Evolutionary conservation across 2,888 invertebrate species (phyloP).

Genomic region (Dryobota labecula): DNA sequence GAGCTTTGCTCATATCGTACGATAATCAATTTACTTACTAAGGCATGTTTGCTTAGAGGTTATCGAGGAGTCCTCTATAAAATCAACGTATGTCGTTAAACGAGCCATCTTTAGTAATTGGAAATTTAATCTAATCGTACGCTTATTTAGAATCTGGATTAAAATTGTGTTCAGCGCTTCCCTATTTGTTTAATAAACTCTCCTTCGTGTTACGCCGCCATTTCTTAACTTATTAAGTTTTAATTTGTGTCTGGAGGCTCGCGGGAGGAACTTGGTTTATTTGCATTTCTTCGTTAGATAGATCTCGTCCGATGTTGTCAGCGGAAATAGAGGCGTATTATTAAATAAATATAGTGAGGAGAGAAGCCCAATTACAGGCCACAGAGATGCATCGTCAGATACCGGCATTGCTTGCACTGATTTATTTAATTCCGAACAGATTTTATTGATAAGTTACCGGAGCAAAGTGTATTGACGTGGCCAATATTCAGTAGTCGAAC

Average conservation of each 20-base stretch:
- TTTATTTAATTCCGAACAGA: slow-evolving; percentile 69
- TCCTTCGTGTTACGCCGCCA: background rate
- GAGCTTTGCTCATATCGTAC: slow-evolving; percentile 16
- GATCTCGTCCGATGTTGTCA: slow-evolving; percentile 69
- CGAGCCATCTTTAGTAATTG: slow-evolving; percentile 22
- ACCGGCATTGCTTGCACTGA: slow-evolving; percentile 63
- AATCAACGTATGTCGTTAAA: slow-evolving; percentile 20
- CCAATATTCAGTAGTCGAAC: slow-evolving; percentile 30
- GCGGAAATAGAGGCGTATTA: slow-evolving; percentile 75
- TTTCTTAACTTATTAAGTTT: slow-evolving; percentile 44
- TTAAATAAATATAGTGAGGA: slow-evolving; percentile 72
- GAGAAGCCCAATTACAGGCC: slow-evolving; percentile 72
- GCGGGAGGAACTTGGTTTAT: slow-evolving; percentile 49
- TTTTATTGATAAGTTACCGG: slow-evolving; percentile 62
- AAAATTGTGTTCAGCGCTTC: background rate
- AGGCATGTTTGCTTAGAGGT: slow-evolving; percentile 22
- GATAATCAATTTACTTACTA: slow-evolving; percentile 43
- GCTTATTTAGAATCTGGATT: slow-evolving; percentile 25
- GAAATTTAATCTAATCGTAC: slow-evolving; percentile 24
- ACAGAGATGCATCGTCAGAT: slow-evolving; percentile 70
- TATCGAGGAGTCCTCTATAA: slow-evolving; percentile 19
- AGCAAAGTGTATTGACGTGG: slow-evolving; percentile 44
- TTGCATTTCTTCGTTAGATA: slow-evolving; percentile 65
- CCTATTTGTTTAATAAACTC: slow-evolving; percentile 31
- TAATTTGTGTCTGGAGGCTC: slow-evolving; percentile 45